phyloP scores from a whole-genome alignment of 2,888 invertebrate genomes.

The Micoletzkya japonica region DNA sequence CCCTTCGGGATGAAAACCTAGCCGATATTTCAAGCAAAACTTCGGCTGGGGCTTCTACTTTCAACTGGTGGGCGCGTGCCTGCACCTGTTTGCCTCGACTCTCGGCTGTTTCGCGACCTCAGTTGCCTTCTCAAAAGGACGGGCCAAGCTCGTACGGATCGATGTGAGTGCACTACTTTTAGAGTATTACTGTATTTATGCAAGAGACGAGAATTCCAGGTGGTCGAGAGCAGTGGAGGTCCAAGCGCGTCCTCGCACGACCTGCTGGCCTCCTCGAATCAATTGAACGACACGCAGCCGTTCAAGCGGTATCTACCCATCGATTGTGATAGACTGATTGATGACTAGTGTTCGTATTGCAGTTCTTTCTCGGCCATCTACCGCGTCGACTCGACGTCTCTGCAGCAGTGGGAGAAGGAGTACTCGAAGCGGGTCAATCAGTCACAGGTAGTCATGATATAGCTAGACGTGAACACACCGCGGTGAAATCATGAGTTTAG shows the following conservation, averaged over 20 bases:
- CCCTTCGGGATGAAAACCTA: background rate
- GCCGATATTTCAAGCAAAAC: constrained; percentile 46
- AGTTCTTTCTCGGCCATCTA: constrained; percentile 46
- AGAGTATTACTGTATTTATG: too few species aligned
- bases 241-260: constrained; percentile 1
- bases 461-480: background rate
- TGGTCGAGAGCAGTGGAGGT: constrained; percentile 21
- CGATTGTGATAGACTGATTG: too few species aligned
- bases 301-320: constrained; percentile 16
- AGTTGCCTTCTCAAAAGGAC: constrained; percentile 41
- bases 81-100: constrained; percentile 50
- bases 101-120: constrained; percentile 58
- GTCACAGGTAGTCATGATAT: background rate
- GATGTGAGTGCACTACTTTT: constrained; percentile 53
- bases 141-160: constrained; percentile 58
- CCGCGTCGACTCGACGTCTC: constrained; percentile 55
- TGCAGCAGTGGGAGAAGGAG: constrained; percentile 56
- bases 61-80: constrained; percentile 49
- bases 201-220: constrained; percentile 7
- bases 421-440: constrained; percentile 40
- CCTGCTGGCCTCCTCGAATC: constrained; percentile 5
- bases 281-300: constrained; percentile 4
- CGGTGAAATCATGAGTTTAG: background rate
- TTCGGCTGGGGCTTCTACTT: constrained; percentile 62
- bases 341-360: too few species aligned